phyloP scores from a whole-genome alignment of 2,113 vertebrate genomes.

The Misgurnus anguillicaudatus region DNA sequence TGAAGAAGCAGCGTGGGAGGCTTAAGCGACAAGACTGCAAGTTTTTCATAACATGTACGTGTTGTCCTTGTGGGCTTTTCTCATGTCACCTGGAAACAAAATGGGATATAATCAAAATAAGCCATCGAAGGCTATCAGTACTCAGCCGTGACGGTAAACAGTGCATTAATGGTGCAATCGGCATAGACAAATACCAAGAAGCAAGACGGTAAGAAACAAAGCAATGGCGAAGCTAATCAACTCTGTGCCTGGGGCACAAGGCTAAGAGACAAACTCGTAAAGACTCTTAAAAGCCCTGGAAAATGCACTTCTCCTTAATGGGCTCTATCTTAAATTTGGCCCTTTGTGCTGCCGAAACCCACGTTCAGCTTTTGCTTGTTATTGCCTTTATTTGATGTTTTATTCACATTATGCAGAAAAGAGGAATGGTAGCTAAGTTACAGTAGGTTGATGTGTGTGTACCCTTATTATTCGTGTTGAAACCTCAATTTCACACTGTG shows the following conservation, averaged over 20 bases:
- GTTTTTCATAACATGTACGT: no score
- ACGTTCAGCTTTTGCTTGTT: neutral
- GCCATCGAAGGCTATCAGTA: slow-evolving; percentile 19
- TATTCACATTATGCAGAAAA: slow-evolving; percentile 10
- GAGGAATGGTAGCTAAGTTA: neutral
- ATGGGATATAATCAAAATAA: neutral
- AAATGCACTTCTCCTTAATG: slow-evolving; percentile 40
- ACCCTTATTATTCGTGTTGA: slow-evolving; percentile 6
- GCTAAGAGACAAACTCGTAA: slow-evolving; percentile 35
- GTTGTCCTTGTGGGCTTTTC: neutral
- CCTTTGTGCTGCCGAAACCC: neutral
- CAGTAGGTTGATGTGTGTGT: neutral
- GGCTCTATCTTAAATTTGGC: slow-evolving; percentile 35
- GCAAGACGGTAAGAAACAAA: slow-evolving; percentile 26
- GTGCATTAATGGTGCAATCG: slow-evolving; percentile 13
- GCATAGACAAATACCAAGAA: slow-evolving; percentile 10
- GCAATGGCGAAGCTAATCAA: slow-evolving; percentile 36
- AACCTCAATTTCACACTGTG: slow-evolving; percentile 28
- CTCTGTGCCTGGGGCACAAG: slow-evolving; percentile 30
- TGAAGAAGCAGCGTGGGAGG: neutral
- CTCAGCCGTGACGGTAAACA: neutral
- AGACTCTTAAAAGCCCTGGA: slow-evolving; percentile 27
- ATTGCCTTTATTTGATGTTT: slow-evolving; percentile 27
- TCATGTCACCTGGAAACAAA: neutral
- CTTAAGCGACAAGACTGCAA: slow-evolving; percentile 12